Conservation (phyloP, 2,888 invertebrate genomes). For the Nephrocerus scutellatus region DNA sequence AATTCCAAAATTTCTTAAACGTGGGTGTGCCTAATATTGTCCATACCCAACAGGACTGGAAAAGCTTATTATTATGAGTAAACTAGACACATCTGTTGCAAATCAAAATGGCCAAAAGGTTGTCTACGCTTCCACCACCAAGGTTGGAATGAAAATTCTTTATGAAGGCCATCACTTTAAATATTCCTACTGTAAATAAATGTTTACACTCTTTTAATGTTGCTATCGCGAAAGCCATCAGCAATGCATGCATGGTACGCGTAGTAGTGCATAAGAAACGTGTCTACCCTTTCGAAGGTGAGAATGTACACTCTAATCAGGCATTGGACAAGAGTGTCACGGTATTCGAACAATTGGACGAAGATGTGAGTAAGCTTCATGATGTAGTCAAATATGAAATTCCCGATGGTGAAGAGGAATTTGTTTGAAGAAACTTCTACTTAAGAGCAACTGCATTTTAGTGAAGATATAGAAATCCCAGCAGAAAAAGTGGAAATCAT, state of each 20-base stretch:
- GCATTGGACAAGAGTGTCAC: slow-evolving; percentile 44
- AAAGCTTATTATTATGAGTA: too few relatives aligned
- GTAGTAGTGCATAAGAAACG: slow-evolving; percentile 40
- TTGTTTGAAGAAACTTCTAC: neutral
- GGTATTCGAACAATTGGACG: slow-evolving; percentile 35
- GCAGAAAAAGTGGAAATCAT: neutral
- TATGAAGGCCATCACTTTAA: slow-evolving; percentile 43
- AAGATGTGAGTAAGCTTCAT: slow-evolving; percentile 14
- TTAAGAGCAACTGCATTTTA: neutral
- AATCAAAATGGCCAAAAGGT: slow-evolving; percentile 33
- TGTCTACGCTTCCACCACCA: slow-evolving; percentile 42
- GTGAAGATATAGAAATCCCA: neutral
- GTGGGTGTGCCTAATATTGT: too few relatives aligned
- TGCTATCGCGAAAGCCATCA: slow-evolving; percentile 42
- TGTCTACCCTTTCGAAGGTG: slow-evolving; percentile 39
- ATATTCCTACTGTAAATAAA: slow-evolving; percentile 40
- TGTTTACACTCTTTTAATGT: slow-evolving; percentile 42
- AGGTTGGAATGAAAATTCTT: slow-evolving; percentile 44
- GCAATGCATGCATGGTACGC: slow-evolving; percentile 39
- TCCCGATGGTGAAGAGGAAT: slow-evolving; percentile 13
- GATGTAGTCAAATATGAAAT: slow-evolving; percentile 7
- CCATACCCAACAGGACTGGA: too few relatives aligned
- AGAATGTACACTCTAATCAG: slow-evolving; percentile 41
- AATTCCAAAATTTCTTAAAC: too few relatives aligned
- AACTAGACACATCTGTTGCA: too few relatives aligned